Evolutionary conservation across 2,888 invertebrate species (phyloP).

Genomic region (Caenorhabditis imperialis): DNA sequence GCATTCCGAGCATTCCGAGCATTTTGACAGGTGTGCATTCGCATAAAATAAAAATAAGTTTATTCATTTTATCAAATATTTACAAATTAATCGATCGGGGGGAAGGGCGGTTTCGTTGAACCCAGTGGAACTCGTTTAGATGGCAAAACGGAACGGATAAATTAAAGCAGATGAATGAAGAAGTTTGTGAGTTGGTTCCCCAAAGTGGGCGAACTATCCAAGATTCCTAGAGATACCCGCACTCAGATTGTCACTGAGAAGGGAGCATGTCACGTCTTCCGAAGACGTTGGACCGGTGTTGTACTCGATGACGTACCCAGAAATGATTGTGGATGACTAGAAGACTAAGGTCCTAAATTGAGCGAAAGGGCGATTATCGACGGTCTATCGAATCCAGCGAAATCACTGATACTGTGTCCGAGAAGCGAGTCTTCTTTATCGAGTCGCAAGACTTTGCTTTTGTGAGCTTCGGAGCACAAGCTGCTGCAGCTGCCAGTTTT

Average conservation of each 20-base stretch:
- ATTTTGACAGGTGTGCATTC: not conserved
- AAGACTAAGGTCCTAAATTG: slow-evolving; percentile 1
- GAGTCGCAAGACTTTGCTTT: slow-evolving; percentile 58
- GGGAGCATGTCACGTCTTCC: slow-evolving; percentile 2
- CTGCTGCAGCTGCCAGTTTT: slow-evolving; percentile 5
- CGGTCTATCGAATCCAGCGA: slow-evolving; percentile 54
- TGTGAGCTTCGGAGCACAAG: slow-evolving; percentile 32
- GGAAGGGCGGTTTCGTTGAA: slow-evolving; percentile 4
- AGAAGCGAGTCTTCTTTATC: slow-evolving; percentile 62
- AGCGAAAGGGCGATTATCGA: slow-evolving; percentile 23
- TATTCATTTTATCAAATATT: slow-evolving; percentile 37
- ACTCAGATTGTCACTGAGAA: slow-evolving; percentile 41
- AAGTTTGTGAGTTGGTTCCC: slow-evolving; percentile 23
- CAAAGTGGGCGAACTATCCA: slow-evolving; percentile 22
- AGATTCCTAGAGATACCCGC: slow-evolving; percentile 40
- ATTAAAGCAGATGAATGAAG: slow-evolving; percentile 30
- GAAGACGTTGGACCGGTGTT: too few species aligned
- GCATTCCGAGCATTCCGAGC: too few species aligned
- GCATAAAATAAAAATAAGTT: slow-evolving; percentile 18
- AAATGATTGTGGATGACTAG: slow-evolving; percentile 34
- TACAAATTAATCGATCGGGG: slow-evolving; percentile 48
- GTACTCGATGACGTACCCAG: slow-evolving; percentile 42
- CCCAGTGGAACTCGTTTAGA: slow-evolving; percentile 30
- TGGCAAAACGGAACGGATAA: slow-evolving; percentile 40
- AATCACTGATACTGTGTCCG: slow-evolving; percentile 66